phyloP scores from a whole-genome alignment of 2,113 vertebrate genomes.

The Cisticola juncidis region DNA sequence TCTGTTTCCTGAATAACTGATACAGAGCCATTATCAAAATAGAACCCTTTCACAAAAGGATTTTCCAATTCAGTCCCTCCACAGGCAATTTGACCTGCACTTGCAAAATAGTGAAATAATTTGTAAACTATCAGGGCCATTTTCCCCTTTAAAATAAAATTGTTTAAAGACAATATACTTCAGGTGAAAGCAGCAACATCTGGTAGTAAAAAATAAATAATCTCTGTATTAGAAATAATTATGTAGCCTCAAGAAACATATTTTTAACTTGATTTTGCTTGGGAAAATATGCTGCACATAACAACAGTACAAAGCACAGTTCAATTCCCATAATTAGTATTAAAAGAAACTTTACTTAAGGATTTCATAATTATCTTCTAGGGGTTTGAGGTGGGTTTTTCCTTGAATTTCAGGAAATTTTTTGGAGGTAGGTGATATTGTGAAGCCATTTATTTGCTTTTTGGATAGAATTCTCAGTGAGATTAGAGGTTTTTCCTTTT shows the following conservation, averaged over 20 bases:
- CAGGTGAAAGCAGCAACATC: background rate
- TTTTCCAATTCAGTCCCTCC: background rate
- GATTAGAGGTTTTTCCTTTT: background rate
- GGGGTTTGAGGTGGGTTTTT: background rate
- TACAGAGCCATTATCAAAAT: background rate
- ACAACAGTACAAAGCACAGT: background rate
- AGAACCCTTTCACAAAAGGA: background rate
- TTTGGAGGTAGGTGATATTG: background rate
- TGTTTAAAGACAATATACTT: background rate
- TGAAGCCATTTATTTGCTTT: background rate
- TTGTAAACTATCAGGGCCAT: background rate
- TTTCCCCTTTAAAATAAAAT: background rate
- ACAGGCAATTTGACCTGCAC: background rate
- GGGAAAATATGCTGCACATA: background rate
- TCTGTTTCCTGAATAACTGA: slow-evolving; percentile 18
- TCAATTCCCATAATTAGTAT: background rate
- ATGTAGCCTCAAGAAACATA: background rate
- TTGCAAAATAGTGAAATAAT: background rate
- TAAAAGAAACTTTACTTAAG: background rate
- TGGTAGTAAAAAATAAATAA: background rate
- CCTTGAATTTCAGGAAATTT: background rate
- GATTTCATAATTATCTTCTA: background rate
- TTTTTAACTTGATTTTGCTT: background rate
- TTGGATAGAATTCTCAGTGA: background rate
- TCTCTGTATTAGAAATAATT: background rate